Evolutionary conservation across 1,140 invertebrate genomes (phyloP).

Genomic region (Lepidurus apus): DNA sequence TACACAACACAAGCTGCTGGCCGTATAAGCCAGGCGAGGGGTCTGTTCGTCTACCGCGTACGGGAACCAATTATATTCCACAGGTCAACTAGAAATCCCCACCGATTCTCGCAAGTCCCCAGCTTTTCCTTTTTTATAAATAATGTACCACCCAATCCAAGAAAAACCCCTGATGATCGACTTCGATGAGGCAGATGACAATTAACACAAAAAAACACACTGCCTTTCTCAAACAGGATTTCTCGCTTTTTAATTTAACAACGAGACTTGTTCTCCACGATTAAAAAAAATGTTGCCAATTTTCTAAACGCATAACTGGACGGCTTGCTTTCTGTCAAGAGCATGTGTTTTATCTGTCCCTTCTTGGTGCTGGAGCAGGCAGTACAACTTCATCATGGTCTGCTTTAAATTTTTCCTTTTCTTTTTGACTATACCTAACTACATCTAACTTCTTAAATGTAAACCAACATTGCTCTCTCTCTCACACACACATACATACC

Average conservation of each 20-base stretch:
- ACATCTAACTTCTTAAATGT: not conserved
- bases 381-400: not conserved
- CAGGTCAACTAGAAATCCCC: not conserved
- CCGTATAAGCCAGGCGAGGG: not conserved
- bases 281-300: not conserved
- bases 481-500: not conserved
- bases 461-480: not conserved
- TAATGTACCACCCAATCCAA: not conserved
- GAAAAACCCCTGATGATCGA: not conserved
- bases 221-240: slow-evolving; percentile 4
- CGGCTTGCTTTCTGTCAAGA: not conserved
- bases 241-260: not conserved
- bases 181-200: slow-evolving; percentile 9
- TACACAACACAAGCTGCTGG: not conserved
- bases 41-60: not conserved
- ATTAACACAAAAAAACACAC: slow-evolving; percentile 5
- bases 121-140: not conserved
- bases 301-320: slow-evolving; percentile 8
- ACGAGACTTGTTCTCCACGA: not conserved
- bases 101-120: not conserved
- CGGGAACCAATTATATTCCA: not conserved
- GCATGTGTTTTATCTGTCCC: not conserved
- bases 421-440: not conserved
- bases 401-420: not conserved
- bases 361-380: not conserved